Base-by-base conservation (phyloP, 2,113 vertebrate genomes). In the Thalassoma bifasciatum region DNA sequence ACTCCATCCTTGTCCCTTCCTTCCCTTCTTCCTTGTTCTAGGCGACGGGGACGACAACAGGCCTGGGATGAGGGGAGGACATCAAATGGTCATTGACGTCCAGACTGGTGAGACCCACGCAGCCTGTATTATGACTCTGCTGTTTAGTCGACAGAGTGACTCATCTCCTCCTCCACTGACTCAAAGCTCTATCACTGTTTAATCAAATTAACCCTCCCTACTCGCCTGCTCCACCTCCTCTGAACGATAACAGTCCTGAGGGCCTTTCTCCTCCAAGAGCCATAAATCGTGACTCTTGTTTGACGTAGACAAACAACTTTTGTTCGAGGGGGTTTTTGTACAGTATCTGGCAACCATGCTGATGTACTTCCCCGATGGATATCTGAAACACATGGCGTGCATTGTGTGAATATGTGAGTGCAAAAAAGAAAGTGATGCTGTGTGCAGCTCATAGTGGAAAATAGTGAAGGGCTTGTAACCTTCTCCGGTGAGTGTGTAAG, bases 41-140 rank as follows among this genome's bases (percentile, higher is more conserved):
- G 98, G 96, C 81, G 98, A 99, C 3, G 95, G 95, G 1, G 98
- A 99, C 37, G 98, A 99, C 89, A 99, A 96, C 87, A 90, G 98
- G 63, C 98, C 98, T 2, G 98, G 98, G 72, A 99, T 99, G 98
- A 95, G 98, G 84, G 98, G 98, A 52, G 98, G 98, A 62, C 98
- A 99, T 93, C 98, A 99, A 91, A 99, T 99, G 98, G 98, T 99
- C 82, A 99, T 99, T 66, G 98, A 99, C 86, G 96, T 99, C 72
- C 97, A 99, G 78, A 98, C 98, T 83, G 98, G 98, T 99, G 87
- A 94, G 95, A 82, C 64, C 26, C 21, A 75, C 8, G 13, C 59
- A 83, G 75, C 46, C 49, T 49, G 40, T 50, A 36, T 66, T 63
- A 42, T 66, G 73, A 81, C 64, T 63, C 30, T 14, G 66, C 67